Evolutionary conservation across 1,140 invertebrate species (phyloP), one percentile per base, ranked within the genome.

Genomic region (Drosophila triauraria): DNA sequence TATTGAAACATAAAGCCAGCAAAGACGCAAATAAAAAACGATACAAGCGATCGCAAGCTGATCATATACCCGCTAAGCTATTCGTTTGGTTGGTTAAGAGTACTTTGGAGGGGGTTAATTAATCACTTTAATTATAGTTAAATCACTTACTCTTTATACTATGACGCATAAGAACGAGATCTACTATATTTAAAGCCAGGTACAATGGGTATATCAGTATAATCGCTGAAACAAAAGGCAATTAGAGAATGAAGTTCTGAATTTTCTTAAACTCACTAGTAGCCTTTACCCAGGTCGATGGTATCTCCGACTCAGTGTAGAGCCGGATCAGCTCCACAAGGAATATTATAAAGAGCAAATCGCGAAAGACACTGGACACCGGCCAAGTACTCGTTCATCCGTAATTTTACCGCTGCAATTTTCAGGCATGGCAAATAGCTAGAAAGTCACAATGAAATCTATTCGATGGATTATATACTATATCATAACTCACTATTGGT

Each of bases 371-470:
- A 15, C 47, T 50, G 30, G 59, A 20, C 80, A 0, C 84, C 84
- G 0, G 84, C 78, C 38, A 87, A 13, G 15, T 80, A 67, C 30
- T 87, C 85, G 43, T 74, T 87, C 54, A 87, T 42, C 0, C 35
- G 65, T 44, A 84, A 0, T 8, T 50, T 61, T 0, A 70, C 7
- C 0, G 84, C 50, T 0, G 76, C 35, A 1, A 90, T 75, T 46
- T 84, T 88, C 4, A 87, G 43, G 3, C 59, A 40, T 10, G 77
- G 77, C 25, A 47, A 25, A 13, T 80, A 68, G 38, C 83, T 13
- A 4, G 23, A 3, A n/a, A 17, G 13, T 12, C 17, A 12, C 12
- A 5, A 32, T 23, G n/a, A 15, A 13, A 27, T 0, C 23, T 3
- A 23, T 17, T n/a, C 0, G 43, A 17, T 1, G 42, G n/a, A 35